These are phyloP conservation scores for Galerucella calmariensis DNA, from an alignment of 2,888 invertebrate genomes.

Conservation along the genomic window DNA sequence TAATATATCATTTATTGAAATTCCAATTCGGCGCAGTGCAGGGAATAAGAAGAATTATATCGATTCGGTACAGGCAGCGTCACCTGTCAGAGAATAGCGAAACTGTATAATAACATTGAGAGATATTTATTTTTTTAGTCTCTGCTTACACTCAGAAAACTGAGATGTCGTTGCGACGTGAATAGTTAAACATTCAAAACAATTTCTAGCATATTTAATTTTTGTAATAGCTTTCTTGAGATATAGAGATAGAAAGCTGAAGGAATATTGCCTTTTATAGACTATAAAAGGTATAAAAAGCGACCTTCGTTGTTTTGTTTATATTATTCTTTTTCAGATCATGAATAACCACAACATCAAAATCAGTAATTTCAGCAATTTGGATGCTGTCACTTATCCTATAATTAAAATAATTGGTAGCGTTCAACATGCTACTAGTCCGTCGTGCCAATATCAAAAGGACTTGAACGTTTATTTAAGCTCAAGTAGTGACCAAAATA, in stretches of 20 bases:
- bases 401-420: slow-evolving; percentile 51
- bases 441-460: slow-evolving; percentile 41
- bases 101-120: neutral
- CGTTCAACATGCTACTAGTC: slow-evolving; percentile 38
- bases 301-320: neutral
- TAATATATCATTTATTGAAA: neutral
- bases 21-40: neutral
- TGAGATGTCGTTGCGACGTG: neutral
- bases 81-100: neutral
- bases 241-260: too few species aligned
- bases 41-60: neutral
- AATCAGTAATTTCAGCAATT: slow-evolving; percentile 48
- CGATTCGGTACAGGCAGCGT: neutral
- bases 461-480: slow-evolving; percentile 41
- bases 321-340: slow-evolving; percentile 31
- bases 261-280: too few species aligned
- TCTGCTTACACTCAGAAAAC: neutral
- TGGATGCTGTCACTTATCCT: slow-evolving; percentile 49
- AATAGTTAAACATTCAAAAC: too few species aligned
- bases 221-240: too few species aligned
- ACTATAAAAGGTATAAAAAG: too few species aligned
- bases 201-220: too few species aligned
- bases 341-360: slow-evolving; percentile 47
- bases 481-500: slow-evolving; percentile 31
- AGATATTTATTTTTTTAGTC: neutral